Evolutionary conservation across 2,113 vertebrate species (phyloP).

Genomic region (Petrocephalus zakoni): DNA sequence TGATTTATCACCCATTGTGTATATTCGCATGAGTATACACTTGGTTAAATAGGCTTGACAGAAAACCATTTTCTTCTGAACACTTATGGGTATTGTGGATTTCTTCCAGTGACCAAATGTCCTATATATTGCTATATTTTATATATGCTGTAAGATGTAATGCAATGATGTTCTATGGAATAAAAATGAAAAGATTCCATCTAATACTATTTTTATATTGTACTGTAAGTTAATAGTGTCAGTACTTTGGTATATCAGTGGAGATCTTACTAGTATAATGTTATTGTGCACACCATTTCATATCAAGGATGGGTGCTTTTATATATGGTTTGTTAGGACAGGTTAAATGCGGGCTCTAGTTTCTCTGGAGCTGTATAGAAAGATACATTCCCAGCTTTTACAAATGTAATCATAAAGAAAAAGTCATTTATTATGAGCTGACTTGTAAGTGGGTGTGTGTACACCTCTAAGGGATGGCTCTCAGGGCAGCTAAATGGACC

Average conservation of each 20-base stretch:
- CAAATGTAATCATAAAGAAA: background rate
- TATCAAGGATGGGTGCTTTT: background rate
- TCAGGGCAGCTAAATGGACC: background rate
- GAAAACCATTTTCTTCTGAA: background rate
- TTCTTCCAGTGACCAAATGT: background rate
- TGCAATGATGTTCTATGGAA: background rate
- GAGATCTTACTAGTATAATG: background rate
- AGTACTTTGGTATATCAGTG: background rate
- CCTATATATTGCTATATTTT: background rate
- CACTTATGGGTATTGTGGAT: background rate
- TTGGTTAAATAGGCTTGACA: background rate
- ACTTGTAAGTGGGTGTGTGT: background rate
- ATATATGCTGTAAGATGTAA: background rate
- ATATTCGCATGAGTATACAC: background rate
- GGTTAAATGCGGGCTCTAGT: background rate
- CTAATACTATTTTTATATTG: background rate
- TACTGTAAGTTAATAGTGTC: background rate
- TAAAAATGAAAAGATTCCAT: background rate
- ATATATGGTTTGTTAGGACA: background rate
- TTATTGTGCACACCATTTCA: background rate
- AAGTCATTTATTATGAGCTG: background rate
- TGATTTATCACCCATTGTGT: slow-evolving; percentile 2
- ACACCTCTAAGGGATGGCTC: background rate
- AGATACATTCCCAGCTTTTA: background rate
- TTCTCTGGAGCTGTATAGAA: background rate